Percentiles rank a stretch among this genome's conserved stretches.
phyloP scores from a whole-genome alignment of 2,113 vertebrate genomes.

The Salvelinus namaycush region DNA sequence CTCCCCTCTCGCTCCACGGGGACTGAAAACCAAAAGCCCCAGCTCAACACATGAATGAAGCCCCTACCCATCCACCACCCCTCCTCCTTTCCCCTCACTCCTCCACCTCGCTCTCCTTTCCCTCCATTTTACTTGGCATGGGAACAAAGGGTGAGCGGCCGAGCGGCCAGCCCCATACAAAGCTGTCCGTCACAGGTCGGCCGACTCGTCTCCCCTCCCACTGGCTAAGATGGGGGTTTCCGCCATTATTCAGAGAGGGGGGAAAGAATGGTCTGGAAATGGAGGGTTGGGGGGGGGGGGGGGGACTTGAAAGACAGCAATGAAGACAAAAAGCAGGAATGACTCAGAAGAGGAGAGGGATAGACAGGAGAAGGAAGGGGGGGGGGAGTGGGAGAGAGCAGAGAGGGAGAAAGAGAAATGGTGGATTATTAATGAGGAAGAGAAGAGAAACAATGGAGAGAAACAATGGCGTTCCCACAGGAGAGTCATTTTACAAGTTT shows the following conservation, averaged over 20 bases:
- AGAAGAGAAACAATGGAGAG: constrained; percentile 49
- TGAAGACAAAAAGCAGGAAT: constrained; percentile 56
- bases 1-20: neutral
- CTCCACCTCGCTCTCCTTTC: constrained; percentile 39
- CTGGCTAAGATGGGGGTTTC: constrained; percentile 49
- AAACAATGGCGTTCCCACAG: constrained; percentile 55
- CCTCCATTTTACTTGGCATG: constrained; percentile 61
- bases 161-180: constrained; percentile 56
- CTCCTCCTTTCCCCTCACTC: constrained; percentile 22
- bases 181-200: constrained; percentile 63
- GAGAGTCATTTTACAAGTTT: constrained; percentile 13
- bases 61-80: constrained; percentile 36
- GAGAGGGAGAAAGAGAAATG: constrained; percentile 25
- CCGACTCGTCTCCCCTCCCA: constrained; percentile 19
- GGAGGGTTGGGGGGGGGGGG: constrained; percentile 38
- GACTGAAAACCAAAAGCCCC: constrained; percentile 27
- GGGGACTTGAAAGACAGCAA: constrained; percentile 49
- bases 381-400: constrained; percentile 16
- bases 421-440: constrained; percentile 65
- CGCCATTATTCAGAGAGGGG: constrained; percentile 63
- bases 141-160: constrained; percentile 64
- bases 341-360: constrained; percentile 22
- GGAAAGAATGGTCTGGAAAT: constrained; percentile 35
- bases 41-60: constrained; percentile 51
- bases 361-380: constrained; percentile 23